These are phyloP conservation scores for Marcusenius ussheri DNA, from an alignment of 2,113 vertebrate species.

Conservation along the genomic window DNA sequence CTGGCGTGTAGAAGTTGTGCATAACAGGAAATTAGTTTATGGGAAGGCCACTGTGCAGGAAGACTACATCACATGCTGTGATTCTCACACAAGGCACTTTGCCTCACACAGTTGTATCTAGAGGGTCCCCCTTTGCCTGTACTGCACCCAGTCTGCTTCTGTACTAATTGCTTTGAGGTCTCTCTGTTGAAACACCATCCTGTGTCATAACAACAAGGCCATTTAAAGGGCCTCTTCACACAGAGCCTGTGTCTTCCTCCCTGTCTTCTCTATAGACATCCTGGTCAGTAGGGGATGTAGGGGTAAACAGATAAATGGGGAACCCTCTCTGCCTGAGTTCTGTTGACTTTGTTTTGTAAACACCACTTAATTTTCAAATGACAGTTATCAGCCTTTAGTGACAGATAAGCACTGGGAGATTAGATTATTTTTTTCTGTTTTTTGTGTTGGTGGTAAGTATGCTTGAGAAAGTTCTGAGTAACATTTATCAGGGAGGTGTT, in stretches of 20 bases:
- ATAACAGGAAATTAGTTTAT: constrained; percentile 10
- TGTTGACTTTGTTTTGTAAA: constrained; percentile 39
- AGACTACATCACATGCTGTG: constrained; percentile 7
- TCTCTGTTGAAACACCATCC: not conserved
- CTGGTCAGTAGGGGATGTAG: constrained; percentile 35
- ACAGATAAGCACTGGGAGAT: constrained; percentile 33
- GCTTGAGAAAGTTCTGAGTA: not conserved
- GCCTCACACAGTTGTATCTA: constrained; percentile 4
- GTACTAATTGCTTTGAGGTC: constrained; percentile 14
- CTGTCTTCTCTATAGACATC: not conserved
- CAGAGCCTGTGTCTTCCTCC: not conserved
- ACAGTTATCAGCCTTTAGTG: constrained; percentile 30
- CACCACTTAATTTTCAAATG: constrained; percentile 35
- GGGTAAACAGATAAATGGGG: not conserved
- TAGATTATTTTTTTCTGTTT: not conserved
- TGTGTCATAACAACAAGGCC: not conserved
- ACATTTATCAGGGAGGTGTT: not conserved
- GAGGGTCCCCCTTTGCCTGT: constrained; percentile 6
- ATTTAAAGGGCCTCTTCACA: constrained; percentile 39
- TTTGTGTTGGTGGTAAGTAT: not conserved
- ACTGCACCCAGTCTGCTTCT: constrained; percentile 24
- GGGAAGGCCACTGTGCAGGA: not conserved
- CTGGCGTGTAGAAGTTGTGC: not conserved
- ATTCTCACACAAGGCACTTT: constrained; percentile 25
- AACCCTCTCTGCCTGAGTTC: not conserved